These are phyloP conservation scores for Macropis europaea DNA, from an alignment of 2,888 invertebrate genomes.

Conservation along the genomic window DNA sequence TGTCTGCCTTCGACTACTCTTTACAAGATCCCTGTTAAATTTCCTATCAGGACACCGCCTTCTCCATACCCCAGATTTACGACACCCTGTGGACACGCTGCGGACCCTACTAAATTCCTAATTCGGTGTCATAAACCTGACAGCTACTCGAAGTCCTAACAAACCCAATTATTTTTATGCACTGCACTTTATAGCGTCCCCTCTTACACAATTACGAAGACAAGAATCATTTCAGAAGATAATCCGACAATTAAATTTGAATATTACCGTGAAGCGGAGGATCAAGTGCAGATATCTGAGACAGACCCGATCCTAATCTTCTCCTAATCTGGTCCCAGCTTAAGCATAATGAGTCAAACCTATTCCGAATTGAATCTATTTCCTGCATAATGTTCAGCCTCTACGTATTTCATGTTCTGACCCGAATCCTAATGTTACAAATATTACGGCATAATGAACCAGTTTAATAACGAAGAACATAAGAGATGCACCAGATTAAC, in stretches of 20 bases:
- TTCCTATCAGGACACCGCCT: no score
- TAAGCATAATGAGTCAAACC: not conserved
- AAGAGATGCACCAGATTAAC: no score
- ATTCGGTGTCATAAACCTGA: no score
- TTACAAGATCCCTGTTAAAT: no score
- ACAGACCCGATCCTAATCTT: not conserved
- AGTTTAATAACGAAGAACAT: not conserved
- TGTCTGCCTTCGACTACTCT: no score
- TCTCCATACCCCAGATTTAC: no score
- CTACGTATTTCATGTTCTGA: not conserved
- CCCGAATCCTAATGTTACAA: not conserved
- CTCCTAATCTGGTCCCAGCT: not conserved
- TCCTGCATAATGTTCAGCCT: not conserved
- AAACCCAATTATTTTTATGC: no score
- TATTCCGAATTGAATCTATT: conserved; percentile 4
- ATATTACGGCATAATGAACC: not conserved
- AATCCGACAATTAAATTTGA: conserved; percentile 2
- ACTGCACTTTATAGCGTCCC: no score
- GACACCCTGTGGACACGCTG: no score
- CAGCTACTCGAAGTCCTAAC: no score
- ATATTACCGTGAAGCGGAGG: not conserved
- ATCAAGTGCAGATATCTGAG: not conserved
- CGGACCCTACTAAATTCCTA: no score
- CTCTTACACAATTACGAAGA: no score
- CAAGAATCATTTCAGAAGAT: not conserved